These are phyloP conservation scores for Strongylocentrotus purpuratus DNA, from an alignment of 35 echinoderm and acorn worm genomes.

Conservation along the genomic window DNA sequence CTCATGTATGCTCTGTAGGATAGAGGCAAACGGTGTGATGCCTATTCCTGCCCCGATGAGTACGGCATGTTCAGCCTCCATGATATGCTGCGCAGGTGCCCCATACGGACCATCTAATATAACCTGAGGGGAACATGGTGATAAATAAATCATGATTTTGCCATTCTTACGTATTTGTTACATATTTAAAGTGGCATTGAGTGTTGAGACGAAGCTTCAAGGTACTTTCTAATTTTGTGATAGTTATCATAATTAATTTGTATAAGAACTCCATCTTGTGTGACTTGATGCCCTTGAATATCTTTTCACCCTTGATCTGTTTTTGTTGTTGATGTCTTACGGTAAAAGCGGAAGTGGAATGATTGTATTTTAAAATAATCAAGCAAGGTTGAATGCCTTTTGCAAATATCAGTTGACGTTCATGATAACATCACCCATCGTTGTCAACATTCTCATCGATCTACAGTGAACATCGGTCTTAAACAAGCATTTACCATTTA, in stretches of 20 bases:
- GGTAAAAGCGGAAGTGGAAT: too few relatives aligned
- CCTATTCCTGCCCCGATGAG: constrained; percentile 92
- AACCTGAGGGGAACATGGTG: constrained; percentile 31
- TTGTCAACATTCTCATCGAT: too few relatives aligned
- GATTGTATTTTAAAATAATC: too few relatives aligned
- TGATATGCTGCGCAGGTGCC: constrained; percentile 88
- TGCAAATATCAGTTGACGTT: neutral
- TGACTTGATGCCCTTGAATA: neutral
- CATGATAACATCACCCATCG: neutral
- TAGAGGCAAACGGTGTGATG: constrained; percentile 95
- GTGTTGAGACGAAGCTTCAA: too few relatives aligned
- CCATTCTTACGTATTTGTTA: neutral
- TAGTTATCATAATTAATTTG: neutral
- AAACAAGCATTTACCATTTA: too few relatives aligned
- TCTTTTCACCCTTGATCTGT: neutral
- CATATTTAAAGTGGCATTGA: neutral
- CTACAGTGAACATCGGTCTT: too few relatives aligned
- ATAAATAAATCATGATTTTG: neutral
- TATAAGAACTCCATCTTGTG: neutral
- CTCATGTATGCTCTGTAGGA: constrained; percentile 91
- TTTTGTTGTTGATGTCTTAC: neutral
- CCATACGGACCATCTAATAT: constrained; percentile 91
- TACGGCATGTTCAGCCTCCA: constrained; percentile 88
- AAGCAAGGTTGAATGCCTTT: neutral
- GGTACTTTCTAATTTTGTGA: neutral